A percentile compares a stretch with the other conserved stretches of the same genome.
These are phyloP conservation scores for Ligdia adustata DNA, from an alignment of 2,888 invertebrate genomes.

Conservation along the genomic window DNA sequence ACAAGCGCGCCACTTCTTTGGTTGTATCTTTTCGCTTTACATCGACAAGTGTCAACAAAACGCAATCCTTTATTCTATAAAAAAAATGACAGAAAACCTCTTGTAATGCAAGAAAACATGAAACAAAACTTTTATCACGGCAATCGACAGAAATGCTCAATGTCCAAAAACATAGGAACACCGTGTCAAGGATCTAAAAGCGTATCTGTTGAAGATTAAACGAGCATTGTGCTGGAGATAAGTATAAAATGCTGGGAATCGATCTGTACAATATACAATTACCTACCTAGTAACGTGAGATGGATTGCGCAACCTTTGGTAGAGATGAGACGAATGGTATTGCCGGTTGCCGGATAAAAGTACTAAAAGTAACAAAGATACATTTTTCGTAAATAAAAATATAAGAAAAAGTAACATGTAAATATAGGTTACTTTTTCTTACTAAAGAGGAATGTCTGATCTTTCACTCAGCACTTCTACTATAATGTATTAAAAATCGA, in stretches of 20 bases:
- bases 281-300: slow-evolving; percentile 36
- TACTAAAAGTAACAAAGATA: too few relatives aligned
- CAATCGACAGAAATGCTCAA: slow-evolving; percentile 19
- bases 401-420: too few relatives aligned
- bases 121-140: slow-evolving; percentile 3
- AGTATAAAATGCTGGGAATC: slow-evolving; percentile 43
- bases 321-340: slow-evolving; percentile 1
- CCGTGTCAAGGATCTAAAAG: slow-evolving; percentile 33
- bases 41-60: too few relatives aligned
- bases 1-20: too few relatives aligned
- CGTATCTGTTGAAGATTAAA: slow-evolving; percentile 15
- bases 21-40: too few relatives aligned
- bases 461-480: too few relatives aligned
- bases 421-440: too few relatives aligned
- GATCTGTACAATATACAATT: slow-evolving; percentile 48
- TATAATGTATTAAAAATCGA: too few relatives aligned
- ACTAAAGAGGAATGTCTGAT: too few relatives aligned
- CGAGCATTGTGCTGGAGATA: slow-evolving; percentile 39
- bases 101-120: neutral
- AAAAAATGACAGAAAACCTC: too few relatives aligned
- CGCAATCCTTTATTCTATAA: too few relatives aligned
- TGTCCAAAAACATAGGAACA: slow-evolving; percentile 32
- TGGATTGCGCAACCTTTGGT: slow-evolving; percentile 37
- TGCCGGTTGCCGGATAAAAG: neutral
- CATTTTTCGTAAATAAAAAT: too few relatives aligned